phyloP scores from a whole-genome alignment of 2,797 vertebrate genomes.

The Dicrostonyx torquatus region DNA sequence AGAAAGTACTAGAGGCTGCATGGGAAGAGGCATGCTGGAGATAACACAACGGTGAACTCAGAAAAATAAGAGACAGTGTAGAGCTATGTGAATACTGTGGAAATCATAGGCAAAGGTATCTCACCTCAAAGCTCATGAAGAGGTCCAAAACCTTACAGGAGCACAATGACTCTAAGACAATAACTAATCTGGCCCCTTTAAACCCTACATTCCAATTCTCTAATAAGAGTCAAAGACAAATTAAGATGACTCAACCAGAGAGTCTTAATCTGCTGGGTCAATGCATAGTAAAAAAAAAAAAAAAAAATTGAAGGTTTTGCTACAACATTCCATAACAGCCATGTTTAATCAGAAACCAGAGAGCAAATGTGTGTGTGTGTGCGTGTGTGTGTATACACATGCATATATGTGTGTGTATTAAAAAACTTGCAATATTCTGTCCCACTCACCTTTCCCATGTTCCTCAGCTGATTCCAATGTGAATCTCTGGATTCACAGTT shows the following conservation, averaged over 20 bases:
- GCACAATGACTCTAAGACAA: neutral
- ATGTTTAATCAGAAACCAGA: constrained; percentile 20
- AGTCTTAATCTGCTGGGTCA: neutral
- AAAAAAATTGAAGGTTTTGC: neutral
- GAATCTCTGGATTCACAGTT: neutral
- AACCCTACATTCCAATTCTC: constrained; percentile 3
- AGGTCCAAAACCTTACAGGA: neutral
- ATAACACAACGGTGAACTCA: neutral
- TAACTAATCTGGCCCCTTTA: neutral
- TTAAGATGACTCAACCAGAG: neutral
- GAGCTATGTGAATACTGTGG: neutral
- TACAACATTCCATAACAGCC: neutral
- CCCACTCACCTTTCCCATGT: neutral
- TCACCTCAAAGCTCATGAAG: neutral
- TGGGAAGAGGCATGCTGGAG: neutral
- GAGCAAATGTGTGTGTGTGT: neutral
- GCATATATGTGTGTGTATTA: neutral
- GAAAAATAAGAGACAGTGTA: neutral
- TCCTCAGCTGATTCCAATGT: neutral
- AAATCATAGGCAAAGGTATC: neutral
- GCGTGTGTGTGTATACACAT: too few species aligned
- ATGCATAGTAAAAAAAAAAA: neutral
- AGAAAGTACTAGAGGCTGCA: neutral
- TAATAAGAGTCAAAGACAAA: constrained; percentile 3
- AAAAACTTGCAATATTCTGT: neutral